Base-by-base conservation (phyloP, 2,797 vertebrate genomes). In the Microchirus variegatus region DNA sequence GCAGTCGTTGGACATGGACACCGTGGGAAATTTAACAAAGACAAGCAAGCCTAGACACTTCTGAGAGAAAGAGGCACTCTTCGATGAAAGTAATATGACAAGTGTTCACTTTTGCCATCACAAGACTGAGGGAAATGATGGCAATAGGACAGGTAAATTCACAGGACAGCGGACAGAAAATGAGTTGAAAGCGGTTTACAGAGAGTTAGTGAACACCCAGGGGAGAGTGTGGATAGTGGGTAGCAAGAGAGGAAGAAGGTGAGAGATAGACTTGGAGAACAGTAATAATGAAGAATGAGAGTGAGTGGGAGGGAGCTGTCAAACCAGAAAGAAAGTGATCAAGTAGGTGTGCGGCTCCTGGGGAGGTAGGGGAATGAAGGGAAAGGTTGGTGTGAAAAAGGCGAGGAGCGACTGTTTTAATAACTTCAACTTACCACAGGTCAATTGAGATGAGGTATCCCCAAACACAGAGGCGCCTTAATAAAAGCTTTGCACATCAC, bases 391-490 rank as follows among this genome's bases (percentile, higher is more conserved):
- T 64, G 73, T 57, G 77, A 70, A 72, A 69, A 63, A 76, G 67
- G 48, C 59, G 42, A 70, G 70, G 64, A 79, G 72, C 40, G 71
- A 78, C 81, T 77, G 78, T 86, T 91, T 91, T 92, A 92, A 92
- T 92, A 92, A 91, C 89, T 87, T 73, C 70, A 81, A 82, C 79
- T 89, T 84, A 86, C 80, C 80, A 80, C 79, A 46, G 89, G 89
- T 92, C 91, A 92, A 76, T 84, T 78, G 88, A 89, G 83, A 87
- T 63, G 54, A 77, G 75, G 67, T 80, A 74, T 87, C 80, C 79
- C 78, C 87, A 84, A 89, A 88, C 86, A 73, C 84, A 44, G 66
- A 70, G 82, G 79, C 72, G 76, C 80, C 84, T 89, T 89, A 92
- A 93, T 91, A 88, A 92, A 91, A 90, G 83, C 73, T 73, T 47